Evolutionary conservation across 2,797 vertebrate genomes (phyloP).

Genomic region (Pantherophis alleghaniensis): DNA sequence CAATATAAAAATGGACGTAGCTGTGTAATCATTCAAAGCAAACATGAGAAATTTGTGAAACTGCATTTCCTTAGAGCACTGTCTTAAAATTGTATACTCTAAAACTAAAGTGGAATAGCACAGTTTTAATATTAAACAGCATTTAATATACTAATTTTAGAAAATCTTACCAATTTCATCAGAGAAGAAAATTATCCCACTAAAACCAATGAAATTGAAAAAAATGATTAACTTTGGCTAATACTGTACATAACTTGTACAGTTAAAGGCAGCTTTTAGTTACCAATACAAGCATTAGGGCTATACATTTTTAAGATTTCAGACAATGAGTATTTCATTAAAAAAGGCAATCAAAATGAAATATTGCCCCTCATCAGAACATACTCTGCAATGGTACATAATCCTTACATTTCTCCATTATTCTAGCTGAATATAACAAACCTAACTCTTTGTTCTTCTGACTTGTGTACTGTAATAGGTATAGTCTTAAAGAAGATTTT

Average conservation of each 20-base stretch:
- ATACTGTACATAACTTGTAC: not conserved
- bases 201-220: not conserved
- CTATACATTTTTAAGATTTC: not conserved
- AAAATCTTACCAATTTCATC: not conserved
- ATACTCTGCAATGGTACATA: not conserved
- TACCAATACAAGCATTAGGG: not conserved
- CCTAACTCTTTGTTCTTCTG: not conserved
- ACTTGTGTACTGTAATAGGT: not conserved
- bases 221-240: not conserved
- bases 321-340: not conserved
- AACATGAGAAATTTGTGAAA: slow-evolving; percentile 10
- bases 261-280: not conserved
- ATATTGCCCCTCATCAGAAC: not conserved
- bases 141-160: not conserved
- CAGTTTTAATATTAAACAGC: not conserved
- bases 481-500: not conserved
- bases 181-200: not conserved
- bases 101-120: not conserved
- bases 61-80: slow-evolving; percentile 21
- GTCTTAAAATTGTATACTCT: slow-evolving; percentile 15
- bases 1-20: slow-evolving; percentile 45
- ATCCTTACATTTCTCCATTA: not conserved
- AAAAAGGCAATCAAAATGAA: not conserved
- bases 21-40: slow-evolving; percentile 21
- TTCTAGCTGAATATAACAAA: not conserved